Base-by-base conservation (phyloP, 2,797 vertebrate genomes). In the Epinephelus malabaricus region DNA sequence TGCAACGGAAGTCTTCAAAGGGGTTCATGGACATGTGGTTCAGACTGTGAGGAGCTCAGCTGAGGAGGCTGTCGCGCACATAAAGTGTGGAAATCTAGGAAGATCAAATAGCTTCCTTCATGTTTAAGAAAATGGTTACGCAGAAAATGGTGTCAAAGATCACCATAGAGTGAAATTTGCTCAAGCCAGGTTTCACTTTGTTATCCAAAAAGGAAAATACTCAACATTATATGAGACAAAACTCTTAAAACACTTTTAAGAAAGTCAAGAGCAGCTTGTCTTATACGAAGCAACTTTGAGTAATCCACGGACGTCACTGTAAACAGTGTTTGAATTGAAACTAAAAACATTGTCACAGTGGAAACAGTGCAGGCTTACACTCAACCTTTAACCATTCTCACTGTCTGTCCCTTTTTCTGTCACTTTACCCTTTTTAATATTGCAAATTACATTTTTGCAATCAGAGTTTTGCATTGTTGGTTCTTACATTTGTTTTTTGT, bases 21-120 rank as follows among this genome's bases (percentile, higher is more conserved):
- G 43, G 21, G 17, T 56, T 90, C 73, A 70, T 85, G 84, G 85
- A 92, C 81, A 83, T 88, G 91, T 84, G 84, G 74, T 81, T 66
- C 45, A 88, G 81, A 79, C 68, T 47, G 50, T 71, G 71, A 84
- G 64, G 63, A 85, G 38, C 75, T 81, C 54, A 63, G 65, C 19
- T 45, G 63, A 76, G 49, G 51, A 79, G 53, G 67, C 7, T 83
- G 69, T 66, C 76, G 51, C 54, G 73, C 74, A 45, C 69, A 75
- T 40, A 46, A 74, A 55, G 25, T 27, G 34, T 55, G 51, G 59
- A 49, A 74, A 78, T 43, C 61, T 25, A 84, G 79, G 47, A 82
- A 66, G 47, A 70, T 54, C 12, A 67, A 69, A 59, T 14, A 2
- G 0, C 51, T 82, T 60, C 34, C 23, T 79, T 79, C 15, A 17